Evolutionary conservation across 2,888 invertebrate genomes (phyloP).

Genomic region (Chironomus riparius): DNA sequence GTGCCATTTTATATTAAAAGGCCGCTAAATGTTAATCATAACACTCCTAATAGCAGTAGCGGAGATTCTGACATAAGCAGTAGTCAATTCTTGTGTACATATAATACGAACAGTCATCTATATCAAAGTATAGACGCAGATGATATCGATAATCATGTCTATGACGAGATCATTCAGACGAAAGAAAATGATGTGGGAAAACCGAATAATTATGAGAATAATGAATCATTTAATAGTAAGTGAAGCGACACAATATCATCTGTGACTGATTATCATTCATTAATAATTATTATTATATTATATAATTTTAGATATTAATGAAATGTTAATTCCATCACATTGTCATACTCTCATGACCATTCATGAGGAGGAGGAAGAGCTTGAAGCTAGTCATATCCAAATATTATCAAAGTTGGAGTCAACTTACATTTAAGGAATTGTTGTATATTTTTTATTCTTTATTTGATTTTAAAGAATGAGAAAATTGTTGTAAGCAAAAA

Average conservation of each 20-base stretch:
- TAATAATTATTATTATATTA: neutral
- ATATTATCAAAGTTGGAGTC: neutral
- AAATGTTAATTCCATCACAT: neutral
- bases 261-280: neutral
- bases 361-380: neutral
- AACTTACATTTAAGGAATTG: neutral
- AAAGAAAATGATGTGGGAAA: neutral
- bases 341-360: neutral
- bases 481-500: too few relatives aligned
- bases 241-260: too few relatives aligned
- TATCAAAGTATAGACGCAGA: neutral
- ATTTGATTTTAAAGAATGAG: too few relatives aligned
- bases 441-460: too few relatives aligned
- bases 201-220: constrained; percentile 5
- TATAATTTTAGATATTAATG: neutral
- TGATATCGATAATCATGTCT: neutral
- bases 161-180: neutral
- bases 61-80: neutral
- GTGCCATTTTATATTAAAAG: neutral
- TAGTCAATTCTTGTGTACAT: neutral
- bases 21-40: too few relatives aligned
- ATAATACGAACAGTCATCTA: neutral
- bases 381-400: neutral
- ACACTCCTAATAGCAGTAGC: neutral
- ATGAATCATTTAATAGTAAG: neutral